phyloP scores from a whole-genome alignment of 2,797 vertebrate genomes.

The Urophycis tenuis region DNA sequence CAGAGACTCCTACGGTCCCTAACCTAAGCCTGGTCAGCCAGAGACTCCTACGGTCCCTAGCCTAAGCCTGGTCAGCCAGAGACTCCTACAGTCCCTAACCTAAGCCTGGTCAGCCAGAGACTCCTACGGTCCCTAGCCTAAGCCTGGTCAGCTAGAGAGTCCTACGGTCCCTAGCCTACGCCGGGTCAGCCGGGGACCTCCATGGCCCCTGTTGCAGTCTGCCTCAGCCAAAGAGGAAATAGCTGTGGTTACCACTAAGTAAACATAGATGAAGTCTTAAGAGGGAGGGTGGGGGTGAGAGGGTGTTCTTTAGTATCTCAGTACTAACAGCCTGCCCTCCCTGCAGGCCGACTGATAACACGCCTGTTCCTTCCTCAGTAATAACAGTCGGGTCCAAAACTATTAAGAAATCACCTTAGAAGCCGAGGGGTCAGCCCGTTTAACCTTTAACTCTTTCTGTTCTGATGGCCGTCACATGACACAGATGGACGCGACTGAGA shows the following conservation, averaged over 20 bases:
- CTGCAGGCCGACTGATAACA: conserved; percentile 54
- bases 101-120: not conserved
- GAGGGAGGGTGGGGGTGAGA: conserved; percentile 22
- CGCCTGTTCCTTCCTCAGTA: conserved; percentile 61
- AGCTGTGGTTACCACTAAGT: conserved; percentile 54
- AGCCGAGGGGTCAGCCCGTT: conserved; percentile 30
- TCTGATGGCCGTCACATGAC: conserved; percentile 1
- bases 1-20: no score
- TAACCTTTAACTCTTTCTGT: conserved; percentile 33
- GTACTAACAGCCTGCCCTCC: conserved; percentile 37
- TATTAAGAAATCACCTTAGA: conserved; percentile 52
- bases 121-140: not conserved
- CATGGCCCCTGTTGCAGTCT: conserved; percentile 21
- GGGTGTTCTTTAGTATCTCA: conserved; percentile 16
- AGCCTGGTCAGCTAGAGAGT: not conserved
- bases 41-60: not conserved
- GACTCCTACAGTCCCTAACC: not conserved
- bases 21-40: not conserved
- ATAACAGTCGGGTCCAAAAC: conserved; percentile 50
- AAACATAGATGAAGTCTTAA: conserved; percentile 68
- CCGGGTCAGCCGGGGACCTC: not conserved
- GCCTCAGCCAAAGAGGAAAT: conserved; percentile 54
- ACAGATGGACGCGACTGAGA: not conserved
- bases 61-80: no score
- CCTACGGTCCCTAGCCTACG: not conserved